Evolutionary conservation across 2,888 invertebrate species (phyloP), one percentile per base, ranked within the genome.

Genomic region (Hypselothyrea guttata): DNA sequence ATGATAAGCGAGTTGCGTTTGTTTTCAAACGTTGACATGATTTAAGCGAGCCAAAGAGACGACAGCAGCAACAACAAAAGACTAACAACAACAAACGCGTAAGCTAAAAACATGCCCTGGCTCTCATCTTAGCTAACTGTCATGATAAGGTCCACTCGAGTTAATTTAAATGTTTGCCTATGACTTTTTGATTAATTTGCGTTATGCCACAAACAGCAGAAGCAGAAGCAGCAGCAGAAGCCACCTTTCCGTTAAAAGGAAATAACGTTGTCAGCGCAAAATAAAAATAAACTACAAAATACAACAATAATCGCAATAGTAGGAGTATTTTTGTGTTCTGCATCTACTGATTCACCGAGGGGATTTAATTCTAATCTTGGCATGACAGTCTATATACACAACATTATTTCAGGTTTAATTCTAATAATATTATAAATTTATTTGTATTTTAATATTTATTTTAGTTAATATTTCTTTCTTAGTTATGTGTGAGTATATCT

Each of bases 1-100:
- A 13, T 27, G 71, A 74, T 71, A 71, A 71, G 60, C 71, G 55
- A 37, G 65, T 41, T 70, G 61, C 52, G 74, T 68, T 73, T 73
- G 56, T 65, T 71, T 55, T 70, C 41, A 54, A 60, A 71, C 51
- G 66, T 42, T 71, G 75, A 71, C 71, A 71, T 74, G 71, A 71
- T 71, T 71, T 71, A 71, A 74, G 42, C 54, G 53, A 51, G 35
- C 48, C 40, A 60, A 63, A 37, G 46, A 18, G 16, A 62, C 35
- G 57, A 30, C 38, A 34, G 33, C 33, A 27, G 33, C 18, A 34
- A 27, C 31, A 41, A 40, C 13, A 31, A 37, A 41, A 22, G 30
- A 15, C 38, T 12, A 30, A 18, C n/a, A 37, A 18, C 28, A 52
- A 13, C 33, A 41, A 52, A 22, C 59, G 30, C 44, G 40, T 46